Conservation (phyloP, 1,140 invertebrate genomes). For the Homalodisca vitripennis region DNA sequence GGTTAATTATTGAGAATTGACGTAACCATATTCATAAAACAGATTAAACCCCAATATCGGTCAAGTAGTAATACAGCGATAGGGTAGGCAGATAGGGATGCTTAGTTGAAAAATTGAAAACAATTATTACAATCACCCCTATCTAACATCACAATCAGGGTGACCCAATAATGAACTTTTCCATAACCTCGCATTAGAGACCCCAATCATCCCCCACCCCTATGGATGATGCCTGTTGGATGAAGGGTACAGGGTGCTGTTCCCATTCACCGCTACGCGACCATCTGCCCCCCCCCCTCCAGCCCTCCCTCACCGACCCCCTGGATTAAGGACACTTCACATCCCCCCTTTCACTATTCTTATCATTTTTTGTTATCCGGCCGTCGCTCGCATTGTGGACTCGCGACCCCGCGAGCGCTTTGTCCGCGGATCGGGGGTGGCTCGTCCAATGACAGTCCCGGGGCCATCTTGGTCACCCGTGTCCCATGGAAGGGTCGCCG, state of each 20-base stretch:
- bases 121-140: too few species aligned
- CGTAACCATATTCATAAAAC: too few species aligned
- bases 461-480: slow-evolving; percentile 1
- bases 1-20: too few species aligned
- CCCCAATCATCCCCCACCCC: background rate
- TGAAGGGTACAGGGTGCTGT: background rate
- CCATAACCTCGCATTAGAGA: too few species aligned
- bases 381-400: slow-evolving; percentile 2
- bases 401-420: background rate
- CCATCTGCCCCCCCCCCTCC: slow-evolving; percentile 10
- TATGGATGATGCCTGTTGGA: background rate
- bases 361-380: background rate
- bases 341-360: background rate
- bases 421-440: background rate
- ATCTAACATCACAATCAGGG: too few species aligned
- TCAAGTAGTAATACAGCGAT: too few species aligned
- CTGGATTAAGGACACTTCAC: slow-evolving; percentile 14
- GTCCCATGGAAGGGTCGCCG: background rate
- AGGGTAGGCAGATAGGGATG: too few species aligned
- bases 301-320: background rate
- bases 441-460: background rate
- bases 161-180: too few species aligned
- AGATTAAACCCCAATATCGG: too few species aligned
- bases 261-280: background rate
- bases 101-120: too few species aligned